Evolutionary conservation across 64 coral and sea anemone genomes (phyloP).

Genomic region (Montipora efflorescens): DNA sequence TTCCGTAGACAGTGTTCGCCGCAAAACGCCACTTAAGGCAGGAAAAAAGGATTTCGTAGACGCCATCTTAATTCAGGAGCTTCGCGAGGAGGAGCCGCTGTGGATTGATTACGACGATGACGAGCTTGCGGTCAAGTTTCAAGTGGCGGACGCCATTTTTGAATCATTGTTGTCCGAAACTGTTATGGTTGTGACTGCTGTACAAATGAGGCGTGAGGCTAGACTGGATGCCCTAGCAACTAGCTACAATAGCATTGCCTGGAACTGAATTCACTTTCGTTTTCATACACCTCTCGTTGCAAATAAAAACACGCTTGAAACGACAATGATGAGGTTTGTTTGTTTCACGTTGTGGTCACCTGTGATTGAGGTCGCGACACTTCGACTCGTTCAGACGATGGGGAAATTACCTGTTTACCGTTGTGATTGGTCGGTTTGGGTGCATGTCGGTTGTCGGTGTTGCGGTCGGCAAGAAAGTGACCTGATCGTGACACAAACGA

Average conservation of each 20-base stretch:
- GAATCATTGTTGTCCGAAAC: constrained; percentile 91
- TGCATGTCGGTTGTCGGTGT: no score
- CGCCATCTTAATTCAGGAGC: constrained; percentile 95
- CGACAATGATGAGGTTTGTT: no score
- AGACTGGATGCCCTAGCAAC: constrained; percentile 18
- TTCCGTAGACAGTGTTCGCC: constrained; percentile 79
- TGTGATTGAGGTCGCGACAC: no score
- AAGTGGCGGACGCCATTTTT: constrained; percentile 98
- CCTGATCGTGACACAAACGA: no score
- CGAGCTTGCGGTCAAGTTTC: constrained; percentile 97
- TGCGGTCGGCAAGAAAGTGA: no score
- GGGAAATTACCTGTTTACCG: no score
- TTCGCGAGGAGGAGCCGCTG: constrained; percentile 92
- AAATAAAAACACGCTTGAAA: no score
- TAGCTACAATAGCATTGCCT: not conserved
- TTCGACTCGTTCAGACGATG: no score
- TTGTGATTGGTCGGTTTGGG: no score
- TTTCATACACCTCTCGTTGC: no score
- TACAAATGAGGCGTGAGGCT: constrained; percentile 80
- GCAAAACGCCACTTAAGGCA: constrained; percentile 93
- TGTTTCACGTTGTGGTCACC: no score
- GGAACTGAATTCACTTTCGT: no score
- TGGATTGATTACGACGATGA: constrained; percentile 99
- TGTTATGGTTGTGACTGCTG: constrained; percentile 92
- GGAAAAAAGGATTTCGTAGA: constrained; percentile 96